Conservation (phyloP, 2,797 vertebrate genomes). For the Siniperca undulata region DNA sequence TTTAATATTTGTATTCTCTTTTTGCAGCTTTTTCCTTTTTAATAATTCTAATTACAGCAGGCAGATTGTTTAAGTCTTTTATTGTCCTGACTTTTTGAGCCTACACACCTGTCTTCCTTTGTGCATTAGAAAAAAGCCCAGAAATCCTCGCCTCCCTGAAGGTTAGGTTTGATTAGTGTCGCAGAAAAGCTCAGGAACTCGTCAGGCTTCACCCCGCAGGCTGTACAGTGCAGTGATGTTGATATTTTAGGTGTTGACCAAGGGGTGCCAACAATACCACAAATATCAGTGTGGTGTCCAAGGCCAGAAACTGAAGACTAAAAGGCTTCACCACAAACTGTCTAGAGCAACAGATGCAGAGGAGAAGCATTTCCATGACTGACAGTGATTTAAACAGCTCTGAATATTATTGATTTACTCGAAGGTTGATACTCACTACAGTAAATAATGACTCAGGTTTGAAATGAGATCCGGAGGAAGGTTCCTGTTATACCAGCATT, state of each 20-base stretch:
- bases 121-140: background rate
- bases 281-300: background rate
- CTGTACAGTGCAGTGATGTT: background rate
- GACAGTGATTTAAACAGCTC: conserved; percentile 31
- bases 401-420: conserved; percentile 24
- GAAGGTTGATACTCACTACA: background rate
- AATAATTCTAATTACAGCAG: conserved; percentile 13
- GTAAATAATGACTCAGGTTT: background rate
- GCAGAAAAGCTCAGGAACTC: background rate
- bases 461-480: background rate
- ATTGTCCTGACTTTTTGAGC: background rate
- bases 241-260: conserved; percentile 5
- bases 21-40: conserved; percentile 5
- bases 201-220: background rate
- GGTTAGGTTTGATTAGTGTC: background rate
- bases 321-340: conserved; percentile 14
- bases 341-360: background rate
- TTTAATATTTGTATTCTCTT: background rate
- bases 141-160: too few relatives aligned
- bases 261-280: background rate
- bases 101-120: background rate
- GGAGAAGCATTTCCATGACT: conserved; percentile 2
- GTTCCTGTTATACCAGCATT: background rate
- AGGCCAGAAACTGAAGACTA: conserved; percentile 17
- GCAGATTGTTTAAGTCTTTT: background rate